A percentile compares a stretch with the other conserved stretches of the same genome.
phyloP scores from a whole-genome alignment of 2,797 vertebrate genomes.

The Enteromius afrohamiltoni region DNA sequence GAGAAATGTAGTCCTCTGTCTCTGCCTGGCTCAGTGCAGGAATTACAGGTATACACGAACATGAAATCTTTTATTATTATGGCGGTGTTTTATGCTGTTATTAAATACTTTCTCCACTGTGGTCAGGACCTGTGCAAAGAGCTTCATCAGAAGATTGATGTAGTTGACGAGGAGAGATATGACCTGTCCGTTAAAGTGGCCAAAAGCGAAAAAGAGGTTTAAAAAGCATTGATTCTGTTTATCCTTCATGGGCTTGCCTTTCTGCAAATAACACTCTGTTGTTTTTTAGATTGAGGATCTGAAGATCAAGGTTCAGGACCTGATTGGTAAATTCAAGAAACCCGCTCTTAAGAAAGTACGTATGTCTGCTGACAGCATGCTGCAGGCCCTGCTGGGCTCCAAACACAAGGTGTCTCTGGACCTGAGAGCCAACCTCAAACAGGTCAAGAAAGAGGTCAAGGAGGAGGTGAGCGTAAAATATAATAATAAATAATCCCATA shows the following conservation, averaged over 20 bases:
- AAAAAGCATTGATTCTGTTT: not conserved
- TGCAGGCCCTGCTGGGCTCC: conserved; percentile 63
- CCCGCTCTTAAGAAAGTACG: conserved; percentile 62
- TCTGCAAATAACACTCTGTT: not conserved
- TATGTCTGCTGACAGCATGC: conserved; percentile 65
- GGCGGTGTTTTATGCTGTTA: not conserved
- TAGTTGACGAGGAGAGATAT: conserved; percentile 86
- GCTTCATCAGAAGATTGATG: conserved; percentile 80
- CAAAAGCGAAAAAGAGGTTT: conserved; percentile 84
- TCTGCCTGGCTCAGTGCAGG: conserved; percentile 74
- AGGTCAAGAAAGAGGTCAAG: conserved; percentile 67
- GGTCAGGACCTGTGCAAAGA: conserved; percentile 83
- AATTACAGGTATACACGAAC: conserved; percentile 76
- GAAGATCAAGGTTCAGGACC: conserved; percentile 61
- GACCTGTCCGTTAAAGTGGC: conserved; percentile 81
- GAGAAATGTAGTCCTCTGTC: conserved; percentile 79
- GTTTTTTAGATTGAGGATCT: conserved; percentile 59
- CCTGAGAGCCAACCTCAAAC: conserved; percentile 65
- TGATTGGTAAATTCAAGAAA: conserved; percentile 67
- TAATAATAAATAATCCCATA: not conserved
- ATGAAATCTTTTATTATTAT: not conserved
- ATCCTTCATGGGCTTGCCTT: not conserved
- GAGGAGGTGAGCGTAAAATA: conserved; percentile 41
- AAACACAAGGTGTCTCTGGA: conserved; percentile 65
- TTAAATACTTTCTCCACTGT: conserved; percentile 22